phyloP scores from a whole-genome alignment of 2,113 vertebrate genomes.

The Corythornis cristatus region DNA sequence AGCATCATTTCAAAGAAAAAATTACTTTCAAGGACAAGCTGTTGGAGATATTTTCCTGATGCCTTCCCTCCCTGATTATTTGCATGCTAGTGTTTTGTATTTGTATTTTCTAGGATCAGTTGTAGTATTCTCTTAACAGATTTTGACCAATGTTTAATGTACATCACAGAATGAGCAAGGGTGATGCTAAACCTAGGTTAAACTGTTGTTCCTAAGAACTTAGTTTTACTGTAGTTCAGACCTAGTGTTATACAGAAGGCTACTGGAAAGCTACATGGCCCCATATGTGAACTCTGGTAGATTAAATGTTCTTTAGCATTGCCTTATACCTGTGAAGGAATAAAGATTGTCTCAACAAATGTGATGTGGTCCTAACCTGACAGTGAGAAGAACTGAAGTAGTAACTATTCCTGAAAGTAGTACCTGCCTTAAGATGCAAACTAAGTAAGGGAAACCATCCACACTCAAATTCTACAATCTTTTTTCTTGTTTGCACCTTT shows the following conservation, averaged over 20 bases:
- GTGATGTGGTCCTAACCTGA: neutral
- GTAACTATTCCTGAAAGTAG: neutral
- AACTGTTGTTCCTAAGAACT: accelerated
- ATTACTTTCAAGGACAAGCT: neutral
- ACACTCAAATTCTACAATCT: neutral
- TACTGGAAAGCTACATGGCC: neutral
- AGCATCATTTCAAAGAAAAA: neutral
- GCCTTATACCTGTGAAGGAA: neutral
- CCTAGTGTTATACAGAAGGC: no score
- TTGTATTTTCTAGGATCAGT: neutral
- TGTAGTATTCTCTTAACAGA: neutral
- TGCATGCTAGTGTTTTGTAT: neutral
- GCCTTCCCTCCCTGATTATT: neutral
- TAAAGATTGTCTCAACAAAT: neutral
- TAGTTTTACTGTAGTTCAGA: neutral
- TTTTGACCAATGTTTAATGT: neutral
- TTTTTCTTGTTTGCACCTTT: neutral
- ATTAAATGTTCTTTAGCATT: neutral
- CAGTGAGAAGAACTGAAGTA: neutral
- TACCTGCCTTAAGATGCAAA: neutral
- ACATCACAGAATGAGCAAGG: neutral
- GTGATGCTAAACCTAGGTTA: neutral
- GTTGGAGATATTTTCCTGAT: neutral
- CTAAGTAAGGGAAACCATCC: neutral
- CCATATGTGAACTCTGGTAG: neutral